Percentiles rank a stretch among this genome's conserved stretches.
These are phyloP conservation scores for Emmelina monodactyla DNA, from an alignment of 2,888 invertebrate genomes.

Conservation along the genomic window DNA sequence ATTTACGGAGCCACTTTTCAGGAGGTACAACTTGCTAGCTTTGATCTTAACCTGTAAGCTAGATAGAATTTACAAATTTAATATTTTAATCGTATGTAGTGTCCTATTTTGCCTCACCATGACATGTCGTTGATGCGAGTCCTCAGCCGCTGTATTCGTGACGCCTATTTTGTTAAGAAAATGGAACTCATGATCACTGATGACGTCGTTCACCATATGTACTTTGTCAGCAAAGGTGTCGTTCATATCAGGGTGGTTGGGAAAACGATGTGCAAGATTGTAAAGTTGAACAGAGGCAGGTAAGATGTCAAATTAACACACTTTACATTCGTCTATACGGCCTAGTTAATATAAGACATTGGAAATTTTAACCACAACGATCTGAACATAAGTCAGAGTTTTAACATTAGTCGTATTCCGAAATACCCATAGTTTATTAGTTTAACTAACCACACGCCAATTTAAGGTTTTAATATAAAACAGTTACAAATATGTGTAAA, in stretches of 20 bases:
- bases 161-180: slow-evolving; percentile 32
- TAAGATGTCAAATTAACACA: slow-evolving; percentile 16
- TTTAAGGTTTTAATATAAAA: too few species aligned
- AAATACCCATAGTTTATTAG: not conserved
- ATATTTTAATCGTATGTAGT: slow-evolving; percentile 22
- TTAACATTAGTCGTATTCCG: not conserved
- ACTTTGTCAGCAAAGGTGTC: slow-evolving; percentile 36
- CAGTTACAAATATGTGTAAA: not conserved
- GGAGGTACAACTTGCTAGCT: too few species aligned
- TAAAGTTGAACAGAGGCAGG: slow-evolving; percentile 33
- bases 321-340: not conserved
- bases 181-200: slow-evolving; percentile 29
- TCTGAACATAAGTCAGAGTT: not conserved
- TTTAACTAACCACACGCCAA: too few species aligned
- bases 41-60: too few species aligned
- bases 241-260: slow-evolving; percentile 22
- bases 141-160: slow-evolving; percentile 36
- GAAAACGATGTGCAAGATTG: slow-evolving; percentile 9
- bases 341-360: not conserved
- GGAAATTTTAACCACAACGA: not conserved
- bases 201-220: slow-evolving; percentile 37
- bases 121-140: slow-evolving; percentile 38
- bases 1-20: slow-evolving; percentile 44
- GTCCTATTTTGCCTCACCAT: slow-evolving; percentile 34
- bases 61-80: not conserved